Evolutionary conservation across 2,888 invertebrate species (phyloP).

Genomic region (Chesias legatella): DNA sequence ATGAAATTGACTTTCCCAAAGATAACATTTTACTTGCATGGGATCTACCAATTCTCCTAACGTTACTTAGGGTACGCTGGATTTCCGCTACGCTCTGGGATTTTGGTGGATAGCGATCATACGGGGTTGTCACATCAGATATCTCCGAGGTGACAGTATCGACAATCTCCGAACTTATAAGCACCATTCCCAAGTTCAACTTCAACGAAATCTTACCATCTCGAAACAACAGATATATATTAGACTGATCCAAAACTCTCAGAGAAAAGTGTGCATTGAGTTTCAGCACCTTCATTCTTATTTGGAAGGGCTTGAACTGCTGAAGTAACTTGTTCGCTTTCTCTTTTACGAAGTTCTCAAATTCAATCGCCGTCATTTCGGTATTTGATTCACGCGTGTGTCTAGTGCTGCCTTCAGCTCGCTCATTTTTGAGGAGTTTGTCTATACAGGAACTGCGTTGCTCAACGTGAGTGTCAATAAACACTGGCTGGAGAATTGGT

Average conservation of each 20-base stretch:
- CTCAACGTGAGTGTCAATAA: slow-evolving; percentile 30
- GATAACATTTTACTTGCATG: not conserved
- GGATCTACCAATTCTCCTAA: slow-evolving; percentile 16
- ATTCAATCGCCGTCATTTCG: slow-evolving; percentile 44
- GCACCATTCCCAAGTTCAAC: slow-evolving; percentile 54
- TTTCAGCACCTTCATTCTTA: slow-evolving; percentile 48
- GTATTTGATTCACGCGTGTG: slow-evolving; percentile 2
- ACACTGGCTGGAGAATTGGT: slow-evolving; percentile 39
- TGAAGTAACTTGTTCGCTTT: slow-evolving; percentile 36
- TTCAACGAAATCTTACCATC: slow-evolving; percentile 37
- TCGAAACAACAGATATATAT: slow-evolving; percentile 45
- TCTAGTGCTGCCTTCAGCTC: not conserved
- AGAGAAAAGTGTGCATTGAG: slow-evolving; percentile 53
- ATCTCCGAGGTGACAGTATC: slow-evolving; percentile 43
- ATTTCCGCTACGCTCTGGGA: slow-evolving; percentile 34
- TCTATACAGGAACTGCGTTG: slow-evolving; percentile 10
- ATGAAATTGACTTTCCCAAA: not conserved
- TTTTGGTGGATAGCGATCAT: slow-evolving; percentile 32
- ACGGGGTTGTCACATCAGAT: slow-evolving; percentile 39
- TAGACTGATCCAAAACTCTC: slow-evolving; percentile 46
- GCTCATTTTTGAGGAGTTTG: slow-evolving; percentile 3
- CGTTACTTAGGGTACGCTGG: slow-evolving; percentile 25
- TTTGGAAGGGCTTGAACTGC: slow-evolving; percentile 46
- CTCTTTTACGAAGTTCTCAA: slow-evolving; percentile 42
- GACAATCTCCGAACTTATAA: slow-evolving; percentile 58